These are phyloP conservation scores for Pogonocherus hispidulus DNA, from an alignment of 2,888 invertebrate species.

Conservation along the genomic window DNA sequence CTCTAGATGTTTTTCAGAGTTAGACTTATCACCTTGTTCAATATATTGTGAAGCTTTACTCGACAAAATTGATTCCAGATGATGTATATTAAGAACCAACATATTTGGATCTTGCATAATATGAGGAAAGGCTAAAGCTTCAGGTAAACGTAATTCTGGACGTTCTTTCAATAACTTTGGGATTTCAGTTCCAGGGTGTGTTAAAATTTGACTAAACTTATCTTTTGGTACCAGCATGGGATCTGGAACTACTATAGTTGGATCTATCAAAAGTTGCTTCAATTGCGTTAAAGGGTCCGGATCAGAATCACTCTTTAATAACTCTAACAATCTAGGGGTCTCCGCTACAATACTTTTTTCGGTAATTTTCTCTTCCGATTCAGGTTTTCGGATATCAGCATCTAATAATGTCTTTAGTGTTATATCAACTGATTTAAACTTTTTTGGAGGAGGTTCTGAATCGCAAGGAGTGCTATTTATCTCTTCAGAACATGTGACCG, in stretches of 20 bases:
- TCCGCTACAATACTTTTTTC: constrained; percentile 49
- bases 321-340: constrained; percentile 67
- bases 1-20: constrained; percentile 42
- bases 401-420: constrained; percentile 71
- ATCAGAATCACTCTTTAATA: constrained; percentile 69
- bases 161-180: constrained; percentile 79
- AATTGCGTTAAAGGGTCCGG: constrained; percentile 73
- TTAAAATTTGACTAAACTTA: constrained; percentile 78
- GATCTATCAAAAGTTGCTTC: constrained; percentile 79
- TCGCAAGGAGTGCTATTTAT: constrained; percentile 72
- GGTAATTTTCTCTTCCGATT: constrained; percentile 30
- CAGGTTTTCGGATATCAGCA: constrained; percentile 63
- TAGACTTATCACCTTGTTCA: constrained; percentile 31
- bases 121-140: constrained; percentile 80
- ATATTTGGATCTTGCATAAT: constrained; percentile 84
- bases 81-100: constrained; percentile 81
- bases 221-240: constrained; percentile 86
- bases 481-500: constrained; percentile 82
- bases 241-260: constrained; percentile 82
- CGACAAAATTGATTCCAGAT: constrained; percentile 77
- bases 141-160: constrained; percentile 81
- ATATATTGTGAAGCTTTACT: constrained; percentile 53
- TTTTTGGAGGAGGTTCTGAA: constrained; percentile 69
- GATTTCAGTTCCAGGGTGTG: constrained; percentile 82
- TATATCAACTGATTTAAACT: constrained; percentile 69